Percentiles rank a stretch among this genome's conserved stretches.
Conservation (phyloP, 2,888 invertebrate genomes). For the Hirtodrosophila cameraria region DNA sequence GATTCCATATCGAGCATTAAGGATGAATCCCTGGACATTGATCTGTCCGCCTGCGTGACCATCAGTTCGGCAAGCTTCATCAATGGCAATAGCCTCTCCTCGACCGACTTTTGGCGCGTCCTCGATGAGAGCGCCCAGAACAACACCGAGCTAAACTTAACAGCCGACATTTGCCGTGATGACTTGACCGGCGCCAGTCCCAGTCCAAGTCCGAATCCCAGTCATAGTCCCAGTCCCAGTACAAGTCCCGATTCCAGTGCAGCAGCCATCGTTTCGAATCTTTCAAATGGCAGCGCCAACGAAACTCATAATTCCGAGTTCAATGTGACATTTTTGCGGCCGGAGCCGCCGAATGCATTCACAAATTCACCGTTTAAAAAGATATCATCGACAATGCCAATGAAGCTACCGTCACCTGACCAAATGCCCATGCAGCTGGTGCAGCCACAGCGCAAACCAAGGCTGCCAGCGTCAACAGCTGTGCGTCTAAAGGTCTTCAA, state of each 20-base stretch:
- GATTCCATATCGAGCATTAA: constrained; percentile 84
- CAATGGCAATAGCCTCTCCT: constrained; percentile 81
- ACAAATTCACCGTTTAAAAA: constrained; percentile 79
- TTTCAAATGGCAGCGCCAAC: constrained; percentile 40
- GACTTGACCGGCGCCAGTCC: constrained; percentile 33
- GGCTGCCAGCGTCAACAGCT: constrained; percentile 61
- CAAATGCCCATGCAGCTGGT: constrained; percentile 41
- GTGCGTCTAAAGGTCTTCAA: constrained; percentile 74
- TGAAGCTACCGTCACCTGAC: constrained; percentile 62
- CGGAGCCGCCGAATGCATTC: constrained; percentile 75
- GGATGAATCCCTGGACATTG: constrained; percentile 83
- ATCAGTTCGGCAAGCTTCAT: constrained; percentile 81
- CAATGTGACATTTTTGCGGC: constrained; percentile 78
- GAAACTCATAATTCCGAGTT: constrained; percentile 73
- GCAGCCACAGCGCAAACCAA: constrained; percentile 59
- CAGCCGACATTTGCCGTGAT: constrained; percentile 58
- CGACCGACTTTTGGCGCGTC: constrained; percentile 83
- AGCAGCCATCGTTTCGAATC: constrained; percentile 25
- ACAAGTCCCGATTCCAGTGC: constrained; percentile 11
- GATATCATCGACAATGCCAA: constrained; percentile 52
- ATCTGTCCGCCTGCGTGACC: constrained; percentile 83
- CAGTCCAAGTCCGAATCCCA: constrained; percentile 29
- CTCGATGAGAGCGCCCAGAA: constrained; percentile 82
- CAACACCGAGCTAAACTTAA: constrained; percentile 70
- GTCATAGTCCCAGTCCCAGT: not conserved